phyloP scores from a whole-genome alignment of 2,797 vertebrate genomes.

The Protonibea diacanthus region DNA sequence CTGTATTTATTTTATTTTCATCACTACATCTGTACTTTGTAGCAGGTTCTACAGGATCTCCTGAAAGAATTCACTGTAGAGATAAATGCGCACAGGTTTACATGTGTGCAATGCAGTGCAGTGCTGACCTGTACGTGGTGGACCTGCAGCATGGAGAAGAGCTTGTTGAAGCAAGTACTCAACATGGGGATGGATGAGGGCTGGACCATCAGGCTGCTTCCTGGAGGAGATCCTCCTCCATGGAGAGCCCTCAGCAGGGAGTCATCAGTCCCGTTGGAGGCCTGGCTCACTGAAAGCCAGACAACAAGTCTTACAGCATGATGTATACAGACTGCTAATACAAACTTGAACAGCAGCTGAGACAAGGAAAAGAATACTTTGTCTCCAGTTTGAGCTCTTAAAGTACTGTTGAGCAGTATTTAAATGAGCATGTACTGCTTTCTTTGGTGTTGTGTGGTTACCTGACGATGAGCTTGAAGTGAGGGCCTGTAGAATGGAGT shows the following conservation, averaged over 20 bases:
- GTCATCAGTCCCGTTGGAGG: constrained; percentile 95
- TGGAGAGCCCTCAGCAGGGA: constrained; percentile 93
- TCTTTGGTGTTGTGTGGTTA: constrained; percentile 62
- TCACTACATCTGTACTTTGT: not conserved
- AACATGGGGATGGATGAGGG: constrained; percentile 96
- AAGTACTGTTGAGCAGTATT: fast-evolving
- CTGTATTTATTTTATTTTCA: not conserved
- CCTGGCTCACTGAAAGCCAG: constrained; percentile 88
- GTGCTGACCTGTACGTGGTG: constrained; percentile 96
- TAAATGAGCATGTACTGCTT: not conserved
- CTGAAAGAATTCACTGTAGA: not conserved
- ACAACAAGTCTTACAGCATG: not conserved
- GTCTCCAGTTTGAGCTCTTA: not conserved
- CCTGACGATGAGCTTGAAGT: constrained; percentile 94
- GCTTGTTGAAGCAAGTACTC: constrained; percentile 98
- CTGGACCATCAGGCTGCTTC: constrained; percentile 88
- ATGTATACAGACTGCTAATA: not conserved
- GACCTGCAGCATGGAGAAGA: constrained; percentile 98
- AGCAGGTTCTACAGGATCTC: not conserved
- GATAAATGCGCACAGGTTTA: not conserved
- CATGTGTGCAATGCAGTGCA: not conserved
- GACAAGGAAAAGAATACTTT: not conserved
- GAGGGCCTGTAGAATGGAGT: constrained; percentile 97
- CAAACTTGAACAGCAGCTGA: not conserved
- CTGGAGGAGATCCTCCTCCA: constrained; percentile 85